phyloP scores from a whole-genome alignment of 2,113 vertebrate genomes.

The Mungos mungo region DNA sequence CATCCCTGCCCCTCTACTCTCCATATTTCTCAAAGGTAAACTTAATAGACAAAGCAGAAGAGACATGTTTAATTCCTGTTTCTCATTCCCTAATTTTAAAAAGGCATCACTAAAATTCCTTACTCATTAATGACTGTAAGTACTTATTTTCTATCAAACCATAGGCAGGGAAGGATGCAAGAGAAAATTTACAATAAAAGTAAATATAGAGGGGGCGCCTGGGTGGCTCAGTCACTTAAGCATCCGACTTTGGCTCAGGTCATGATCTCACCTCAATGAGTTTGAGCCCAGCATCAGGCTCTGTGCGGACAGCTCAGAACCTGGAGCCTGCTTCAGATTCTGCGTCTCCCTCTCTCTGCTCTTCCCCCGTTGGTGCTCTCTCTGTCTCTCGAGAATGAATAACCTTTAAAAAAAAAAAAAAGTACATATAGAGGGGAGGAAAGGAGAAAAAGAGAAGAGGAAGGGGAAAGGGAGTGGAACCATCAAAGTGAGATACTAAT shows the following conservation, averaged over 20 bases:
- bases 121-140: neutral
- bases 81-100: slow-evolving; percentile 41
- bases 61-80: slow-evolving; percentile 16
- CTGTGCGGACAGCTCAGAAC: too few species aligned
- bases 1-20: neutral
- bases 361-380: too few species aligned
- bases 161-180: neutral
- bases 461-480: neutral
- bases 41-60: slow-evolving; percentile 32
- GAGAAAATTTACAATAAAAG: neutral
- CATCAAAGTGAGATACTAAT: neutral
- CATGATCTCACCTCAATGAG: too few species aligned
- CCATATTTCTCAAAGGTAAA: slow-evolving; percentile 60
- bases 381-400: too few species aligned
- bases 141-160: neutral
- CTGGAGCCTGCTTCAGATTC: too few species aligned
- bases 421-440: neutral
- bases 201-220: neutral
- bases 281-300: too few species aligned
- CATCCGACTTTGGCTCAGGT: too few species aligned
- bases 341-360: too few species aligned
- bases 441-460: neutral
- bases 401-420: neutral
- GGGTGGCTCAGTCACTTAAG: too few species aligned
- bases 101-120: neutral